Evolutionary conservation across 2,888 invertebrate species (phyloP), one percentile per base, ranked within the genome.

Genomic region (Nomada fabriciana): DNA sequence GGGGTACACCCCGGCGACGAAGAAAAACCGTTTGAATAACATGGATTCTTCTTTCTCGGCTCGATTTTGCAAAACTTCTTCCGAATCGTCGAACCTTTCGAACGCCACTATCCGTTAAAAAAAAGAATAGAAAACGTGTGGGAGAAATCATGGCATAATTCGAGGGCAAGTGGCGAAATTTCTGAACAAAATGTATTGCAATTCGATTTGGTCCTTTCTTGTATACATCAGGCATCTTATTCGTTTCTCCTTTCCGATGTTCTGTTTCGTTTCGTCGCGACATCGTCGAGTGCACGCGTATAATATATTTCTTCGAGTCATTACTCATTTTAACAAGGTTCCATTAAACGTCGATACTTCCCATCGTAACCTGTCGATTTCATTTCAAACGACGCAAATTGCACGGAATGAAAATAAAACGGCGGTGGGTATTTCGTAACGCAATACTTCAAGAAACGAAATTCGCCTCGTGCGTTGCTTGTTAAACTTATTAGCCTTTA

Each of bases 291-390:
- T 36, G 7, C 47, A 13, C 47, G 47, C 47, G 47, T 15, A 15
- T 47, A 47, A 47, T 47, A 13, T 47, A 13, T 50, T 50, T 68
- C 23, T 10, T 29, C 23, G 7, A 20, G 53, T 36, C 2, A 20
- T 67, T 29, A 52, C 53, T 53, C 53, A 9, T 15, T 67, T 36
- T 18, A 55, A 55, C 23, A 55, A 15, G 43, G 42, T 69, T 69
- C 42, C 9, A 69, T 57, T 42, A 25, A 20, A 18, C 42, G 15
- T 13, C 11, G 55, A 5, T 68, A 47, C 13, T 47, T 13, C 15
- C 15, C 47, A 11, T 47, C 42, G 23, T 25, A 15, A 69, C 42
- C 36, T 15, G 53, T 55, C 15, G 10, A 55, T 69, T 57, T 25
- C 23, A n/a, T 18, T 23, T 13, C 20, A n/a, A 15, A 13, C 11